Base-by-base conservation (phyloP, 2,113 vertebrate genomes). In the Elanus axillaris region DNA sequence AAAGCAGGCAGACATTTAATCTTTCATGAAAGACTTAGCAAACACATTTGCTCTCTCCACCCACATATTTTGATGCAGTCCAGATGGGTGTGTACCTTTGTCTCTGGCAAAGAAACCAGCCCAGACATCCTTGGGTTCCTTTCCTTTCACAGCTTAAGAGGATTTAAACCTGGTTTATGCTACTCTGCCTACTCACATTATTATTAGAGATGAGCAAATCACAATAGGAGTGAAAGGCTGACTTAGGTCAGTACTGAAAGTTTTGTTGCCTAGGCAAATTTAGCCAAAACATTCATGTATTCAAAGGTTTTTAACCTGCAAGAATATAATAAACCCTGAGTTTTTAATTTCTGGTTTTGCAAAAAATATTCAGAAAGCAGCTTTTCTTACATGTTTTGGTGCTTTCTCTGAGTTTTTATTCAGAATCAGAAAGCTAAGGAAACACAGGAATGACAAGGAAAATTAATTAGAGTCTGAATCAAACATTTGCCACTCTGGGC, bases 1-100 rank as follows among this genome's bases (percentile, higher is more conserved):
- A 93, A 66, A 82, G 9, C 52, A 93, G 56, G 25, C 91, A 90
- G 58, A 79, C 52, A 58, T 94, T 86, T 92, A 82, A 79, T 93
- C 43, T 90, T 87, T 64, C 53, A 60, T 89, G 32, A 89, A 90
- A 96, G 64, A 60, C 74, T 93, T 88, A 59, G 67, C 58, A 69
- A 89, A 95, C 64, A 34, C 22, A 34, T 82, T 87, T 91, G 34
- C 53, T 81, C 80, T 91, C 77, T 97, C 94, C 80, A 83, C 73
- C 50, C 32, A 0, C 80, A 82, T 42, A 79, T 69, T 76, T 72
- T 97, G 94, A 97, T 94, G 71, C 42, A 93, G 62, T 95, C 91
- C 95, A 97, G 94, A 97, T 81, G 86, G 86, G 91, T 91, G 95
- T 93, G 89, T 93, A 82, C 74, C 55, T 94, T 86, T 74, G 69